Evolutionary conservation across 2,113 vertebrate species (phyloP).

Genomic region (Heterochromis multidens): DNA sequence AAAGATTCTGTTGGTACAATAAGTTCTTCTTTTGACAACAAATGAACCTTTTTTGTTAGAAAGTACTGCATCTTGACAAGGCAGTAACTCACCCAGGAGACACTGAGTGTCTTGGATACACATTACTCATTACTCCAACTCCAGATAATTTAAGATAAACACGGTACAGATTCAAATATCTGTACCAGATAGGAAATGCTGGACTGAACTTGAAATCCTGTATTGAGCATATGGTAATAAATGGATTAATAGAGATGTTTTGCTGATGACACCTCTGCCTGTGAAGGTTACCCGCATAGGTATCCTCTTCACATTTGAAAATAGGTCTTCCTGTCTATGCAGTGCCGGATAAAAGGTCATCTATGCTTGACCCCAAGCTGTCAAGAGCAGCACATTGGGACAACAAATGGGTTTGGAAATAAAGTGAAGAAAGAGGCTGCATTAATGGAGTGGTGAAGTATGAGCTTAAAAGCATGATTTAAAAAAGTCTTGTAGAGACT

Average conservation of each 20-base stretch:
- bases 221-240: not conserved
- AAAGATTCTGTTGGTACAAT: not conserved
- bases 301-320: not conserved
- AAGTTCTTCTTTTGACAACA: not conserved
- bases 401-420: not conserved
- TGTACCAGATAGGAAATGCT: not conserved
- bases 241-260: not conserved
- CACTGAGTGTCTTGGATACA: not conserved
- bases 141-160: not conserved
- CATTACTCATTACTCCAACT: not conserved
- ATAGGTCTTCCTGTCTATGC: not conserved
- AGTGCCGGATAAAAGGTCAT: conserved; percentile 4
- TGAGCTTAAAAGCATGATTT: not conserved
- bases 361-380: conserved; percentile 4
- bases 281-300: conserved; percentile 1
- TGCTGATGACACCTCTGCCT: not conserved
- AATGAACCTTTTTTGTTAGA: not conserved
- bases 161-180: not conserved
- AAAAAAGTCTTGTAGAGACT: conserved; percentile 10
- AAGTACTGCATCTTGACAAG: no score
- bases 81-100: not conserved
- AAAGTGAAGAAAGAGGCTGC: not conserved
- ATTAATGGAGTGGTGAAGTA: not conserved
- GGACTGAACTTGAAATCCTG: not conserved
- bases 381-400: not conserved